phyloP scores from a whole-genome alignment of 2,888 invertebrate species.

The Drosophila neoperkinsi region DNA sequence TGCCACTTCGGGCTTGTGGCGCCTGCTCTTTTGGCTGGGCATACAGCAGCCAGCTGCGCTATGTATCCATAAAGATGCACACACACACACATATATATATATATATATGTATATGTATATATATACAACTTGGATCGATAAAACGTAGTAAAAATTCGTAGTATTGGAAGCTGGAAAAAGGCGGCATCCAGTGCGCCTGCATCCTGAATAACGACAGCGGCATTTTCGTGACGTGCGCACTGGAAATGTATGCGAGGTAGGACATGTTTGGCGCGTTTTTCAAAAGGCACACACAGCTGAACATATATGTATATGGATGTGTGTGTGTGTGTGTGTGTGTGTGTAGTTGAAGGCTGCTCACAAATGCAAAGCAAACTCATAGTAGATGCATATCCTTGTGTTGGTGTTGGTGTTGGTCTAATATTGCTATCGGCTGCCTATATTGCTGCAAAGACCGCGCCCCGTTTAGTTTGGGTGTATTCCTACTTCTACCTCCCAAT shows the following conservation, averaged over 20 bases:
- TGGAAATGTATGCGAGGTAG: constrained; percentile 82
- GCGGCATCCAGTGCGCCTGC: constrained; percentile 42
- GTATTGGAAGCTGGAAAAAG: constrained; percentile 78
- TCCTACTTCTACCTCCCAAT: neutral
- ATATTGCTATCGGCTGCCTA: constrained; percentile 38
- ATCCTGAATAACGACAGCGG: constrained; percentile 43
- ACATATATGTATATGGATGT: neutral
- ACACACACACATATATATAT: constrained; percentile 6
- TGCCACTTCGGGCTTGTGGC: constrained; percentile 9
- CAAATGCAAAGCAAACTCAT: constrained; percentile 45
- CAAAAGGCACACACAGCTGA: constrained; percentile 41
- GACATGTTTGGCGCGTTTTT: constrained; percentile 83
- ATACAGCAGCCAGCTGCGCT: constrained; percentile 69
- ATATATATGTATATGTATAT: neutral
- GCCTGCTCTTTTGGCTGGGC: constrained; percentile 71
- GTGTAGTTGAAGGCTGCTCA: constrained; percentile 57
- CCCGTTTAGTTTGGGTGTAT: constrained; percentile 32
- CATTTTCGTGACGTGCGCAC: constrained; percentile 77
- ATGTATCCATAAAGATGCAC: constrained; percentile 25
- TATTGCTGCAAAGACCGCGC: constrained; percentile 41
- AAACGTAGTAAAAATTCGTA: constrained; percentile 82
- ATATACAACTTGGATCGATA: constrained; percentile 67
- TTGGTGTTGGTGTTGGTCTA: constrained; percentile 25
- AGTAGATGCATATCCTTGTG: constrained; percentile 24
- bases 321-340: constrained; percentile 29